These are phyloP conservation scores for Meloidogyne hapla DNA, from an alignment of 1,140 invertebrate genomes.

Conservation along the genomic window DNA sequence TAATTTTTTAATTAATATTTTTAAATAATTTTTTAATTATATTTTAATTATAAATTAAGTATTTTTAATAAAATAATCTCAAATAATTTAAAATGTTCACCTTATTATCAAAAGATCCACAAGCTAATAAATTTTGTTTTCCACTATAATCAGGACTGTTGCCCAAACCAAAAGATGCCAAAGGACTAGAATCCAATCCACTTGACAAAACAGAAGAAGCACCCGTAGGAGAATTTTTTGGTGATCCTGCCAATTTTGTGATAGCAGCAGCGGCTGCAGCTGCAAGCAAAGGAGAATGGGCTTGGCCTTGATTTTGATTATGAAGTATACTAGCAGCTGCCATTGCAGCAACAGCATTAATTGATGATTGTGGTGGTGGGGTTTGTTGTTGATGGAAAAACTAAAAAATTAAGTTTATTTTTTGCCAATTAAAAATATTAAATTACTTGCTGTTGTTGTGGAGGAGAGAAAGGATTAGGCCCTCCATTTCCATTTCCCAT, in stretches of 20 bases:
- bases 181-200: not conserved
- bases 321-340: slow-evolving; percentile 4
- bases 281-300: not conserved
- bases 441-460: not conserved
- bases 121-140: not conserved
- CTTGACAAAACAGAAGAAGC: not conserved
- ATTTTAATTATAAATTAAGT: too few species aligned
- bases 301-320: not conserved
- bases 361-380: not conserved
- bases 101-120: not conserved
- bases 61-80: too few species aligned
- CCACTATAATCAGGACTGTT: slow-evolving; percentile 1
- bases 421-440: not conserved
- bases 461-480: not conserved
- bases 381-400: slow-evolving; percentile 9
- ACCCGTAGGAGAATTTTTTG: slow-evolving; percentile 8
- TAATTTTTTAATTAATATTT: too few species aligned
- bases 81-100: not conserved
- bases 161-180: slow-evolving; percentile 3
- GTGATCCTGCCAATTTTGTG: not conserved
- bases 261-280: not conserved
- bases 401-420: not conserved
- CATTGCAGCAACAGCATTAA: not conserved
- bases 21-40: too few species aligned
- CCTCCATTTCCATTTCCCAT: not conserved